Evolutionary conservation across 2,888 invertebrate species (phyloP).

Genomic region (Craniophora ligustri): DNA sequence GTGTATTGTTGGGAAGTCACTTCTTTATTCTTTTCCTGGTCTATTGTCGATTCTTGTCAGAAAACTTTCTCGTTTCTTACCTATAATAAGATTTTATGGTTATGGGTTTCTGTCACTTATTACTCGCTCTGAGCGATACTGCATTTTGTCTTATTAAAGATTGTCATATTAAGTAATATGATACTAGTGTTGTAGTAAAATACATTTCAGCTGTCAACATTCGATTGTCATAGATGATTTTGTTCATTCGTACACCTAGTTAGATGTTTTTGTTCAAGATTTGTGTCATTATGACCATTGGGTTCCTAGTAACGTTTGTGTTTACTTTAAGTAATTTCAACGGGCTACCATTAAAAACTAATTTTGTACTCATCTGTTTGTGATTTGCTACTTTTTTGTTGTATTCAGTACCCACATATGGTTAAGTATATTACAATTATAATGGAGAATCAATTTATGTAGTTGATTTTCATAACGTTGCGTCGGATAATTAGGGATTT

Average conservation of each 20-base stretch:
- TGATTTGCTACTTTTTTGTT: conserved; percentile 25
- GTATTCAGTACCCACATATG: conserved; percentile 1
- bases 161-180: too few relatives aligned
- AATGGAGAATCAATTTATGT: conserved; percentile 15
- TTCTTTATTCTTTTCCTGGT: conserved; percentile 17
- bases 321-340: conserved; percentile 32
- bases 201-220: conserved; percentile 19
- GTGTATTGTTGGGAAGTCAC: conserved; percentile 29
- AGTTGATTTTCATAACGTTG: not conserved
- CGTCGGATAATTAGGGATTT: not conserved
- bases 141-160: too few relatives aligned
- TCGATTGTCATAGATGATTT: conserved; percentile 27
- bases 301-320: conserved; percentile 12
- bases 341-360: conserved; percentile 29
- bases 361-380: conserved; percentile 27
- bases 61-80: not conserved
- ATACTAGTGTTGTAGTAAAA: too few relatives aligned
- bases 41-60: not conserved
- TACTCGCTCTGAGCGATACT: too few relatives aligned
- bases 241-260: conserved; percentile 18
- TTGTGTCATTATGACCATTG: conserved; percentile 20
- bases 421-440: conserved; percentile 3
- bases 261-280: conserved; percentile 24
- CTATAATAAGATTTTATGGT: not conserved
- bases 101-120: not conserved